These are phyloP conservation scores for Agrochola litura DNA, from an alignment of 2,888 invertebrate species.

Conservation along the genomic window DNA sequence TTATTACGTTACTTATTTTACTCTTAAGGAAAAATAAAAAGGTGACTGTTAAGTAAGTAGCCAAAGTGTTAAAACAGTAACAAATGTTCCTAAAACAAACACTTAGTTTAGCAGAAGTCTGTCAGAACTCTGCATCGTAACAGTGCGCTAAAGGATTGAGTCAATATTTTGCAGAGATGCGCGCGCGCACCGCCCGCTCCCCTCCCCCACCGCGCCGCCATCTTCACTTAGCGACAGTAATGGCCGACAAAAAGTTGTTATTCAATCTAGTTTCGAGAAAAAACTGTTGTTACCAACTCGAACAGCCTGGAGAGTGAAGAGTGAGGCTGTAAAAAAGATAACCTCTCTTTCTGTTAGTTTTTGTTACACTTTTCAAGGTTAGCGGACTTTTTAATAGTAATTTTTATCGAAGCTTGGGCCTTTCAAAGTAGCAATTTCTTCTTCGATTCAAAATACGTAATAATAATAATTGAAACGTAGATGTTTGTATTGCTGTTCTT, in stretches of 20 bases:
- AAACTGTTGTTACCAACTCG: conserved; percentile 51
- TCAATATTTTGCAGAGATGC: conserved; percentile 69
- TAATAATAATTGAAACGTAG: background rate
- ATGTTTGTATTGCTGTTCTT: background rate
- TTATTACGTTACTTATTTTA: background rate
- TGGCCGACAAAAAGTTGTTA: conserved; percentile 63
- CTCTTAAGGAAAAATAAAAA: background rate
- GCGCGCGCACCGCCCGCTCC: conserved; percentile 43
- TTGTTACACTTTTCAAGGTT: conserved; percentile 55
- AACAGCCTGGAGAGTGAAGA: conserved; percentile 42
- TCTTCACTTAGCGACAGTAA: conserved; percentile 57
- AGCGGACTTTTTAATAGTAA: conserved; percentile 25
- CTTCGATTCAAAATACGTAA: background rate
- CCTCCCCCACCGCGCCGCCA: conserved; percentile 5
- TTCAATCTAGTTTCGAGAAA: conserved; percentile 58
- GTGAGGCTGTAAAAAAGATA: conserved; percentile 22
- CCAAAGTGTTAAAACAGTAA: conserved; percentile 32
- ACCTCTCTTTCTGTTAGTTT: conserved; percentile 53
- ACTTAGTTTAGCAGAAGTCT: conserved; percentile 50
- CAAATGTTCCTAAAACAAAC: conserved; percentile 45
- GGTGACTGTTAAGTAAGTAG: background rate
- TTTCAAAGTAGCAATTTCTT: background rate
- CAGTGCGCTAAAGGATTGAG: conserved; percentile 58
- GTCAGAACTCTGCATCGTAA: conserved; percentile 48
- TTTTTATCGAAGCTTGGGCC: conserved; percentile 13